phyloP scores from a whole-genome alignment of 2,888 invertebrate genomes.

The Arrhopalites spinosus region DNA sequence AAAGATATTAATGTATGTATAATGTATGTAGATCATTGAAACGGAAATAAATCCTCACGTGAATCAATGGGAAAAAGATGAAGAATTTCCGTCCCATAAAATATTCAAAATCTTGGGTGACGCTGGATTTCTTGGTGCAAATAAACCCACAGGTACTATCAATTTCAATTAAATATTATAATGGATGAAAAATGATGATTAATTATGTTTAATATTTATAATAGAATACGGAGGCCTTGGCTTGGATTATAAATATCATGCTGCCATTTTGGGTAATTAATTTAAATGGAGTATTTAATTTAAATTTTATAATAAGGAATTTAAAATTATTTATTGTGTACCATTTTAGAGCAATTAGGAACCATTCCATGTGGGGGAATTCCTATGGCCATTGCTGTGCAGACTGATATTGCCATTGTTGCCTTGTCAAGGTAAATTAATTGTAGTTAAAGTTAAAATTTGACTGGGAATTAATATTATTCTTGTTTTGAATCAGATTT shows the following conservation, averaged over 20 bases:
- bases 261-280: conserved; percentile 59
- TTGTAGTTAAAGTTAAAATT: too few species aligned
- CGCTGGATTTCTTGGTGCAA: conserved; percentile 65
- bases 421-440: conserved; percentile 14
- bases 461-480: too few species aligned
- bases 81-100: conserved; percentile 63
- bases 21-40: conserved; percentile 60
- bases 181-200: not conserved
- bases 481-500: conserved; percentile 57
- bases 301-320: too few species aligned
- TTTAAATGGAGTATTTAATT: too few species aligned
- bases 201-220: not conserved
- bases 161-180: not conserved
- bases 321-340: too few species aligned
- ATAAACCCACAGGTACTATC: conserved; percentile 45
- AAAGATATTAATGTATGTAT: not conserved
- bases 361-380: conserved; percentile 28
- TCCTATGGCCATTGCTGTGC: conserved; percentile 29
- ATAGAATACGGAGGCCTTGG: conserved; percentile 65
- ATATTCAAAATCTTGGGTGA: conserved; percentile 64
- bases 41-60: conserved; percentile 64
- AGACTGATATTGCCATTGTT: conserved; percentile 29
- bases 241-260: conserved; percentile 63
- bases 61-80: conserved; percentile 64
- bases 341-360: conserved; percentile 30